These are phyloP conservation scores for Arrhopalites spinosus DNA, from an alignment of 2,888 invertebrate genomes.

Conservation along the genomic window DNA sequence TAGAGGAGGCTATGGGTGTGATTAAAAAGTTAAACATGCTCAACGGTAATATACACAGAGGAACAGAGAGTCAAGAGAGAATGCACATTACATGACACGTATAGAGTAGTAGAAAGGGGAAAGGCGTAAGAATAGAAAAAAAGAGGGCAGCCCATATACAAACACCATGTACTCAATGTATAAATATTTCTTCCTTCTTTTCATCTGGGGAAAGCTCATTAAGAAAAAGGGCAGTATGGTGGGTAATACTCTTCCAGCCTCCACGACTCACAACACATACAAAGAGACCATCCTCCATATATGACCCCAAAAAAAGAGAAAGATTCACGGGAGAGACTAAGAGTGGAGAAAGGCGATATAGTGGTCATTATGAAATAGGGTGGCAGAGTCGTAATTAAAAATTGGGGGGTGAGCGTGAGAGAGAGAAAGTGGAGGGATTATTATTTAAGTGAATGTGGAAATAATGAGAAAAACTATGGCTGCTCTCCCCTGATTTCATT, in stretches of 20 bases:
- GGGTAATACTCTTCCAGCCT: neutral
- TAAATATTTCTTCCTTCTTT: neutral
- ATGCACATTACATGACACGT: no score
- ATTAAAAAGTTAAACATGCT: slow-evolving; percentile 28
- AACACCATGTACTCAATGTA: neutral
- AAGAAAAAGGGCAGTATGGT: slow-evolving; percentile 23
- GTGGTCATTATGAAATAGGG: slow-evolving; percentile 25
- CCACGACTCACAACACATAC: neutral
- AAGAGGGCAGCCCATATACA: neutral
- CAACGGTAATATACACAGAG: slow-evolving; percentile 4
- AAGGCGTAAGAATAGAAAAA: neutral
- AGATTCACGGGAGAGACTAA: neutral
- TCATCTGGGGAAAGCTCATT: slow-evolving; percentile 16
- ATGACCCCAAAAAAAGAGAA: neutral
- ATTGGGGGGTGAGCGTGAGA: slow-evolving; percentile 10
- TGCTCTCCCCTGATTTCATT: slow-evolving; percentile 6
- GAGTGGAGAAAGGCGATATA: neutral
- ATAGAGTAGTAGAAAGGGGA: no score
- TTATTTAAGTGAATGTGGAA: slow-evolving; percentile 24
- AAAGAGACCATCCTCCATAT: neutral
- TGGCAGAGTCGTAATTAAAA: slow-evolving; percentile 19
- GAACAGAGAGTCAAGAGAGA: no score
- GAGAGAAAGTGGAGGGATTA: neutral
- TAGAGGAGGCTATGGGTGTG: no score
- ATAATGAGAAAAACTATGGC: slow-evolving; percentile 20